Evolutionary conservation across 2,888 invertebrate genomes (phyloP), one percentile per base, ranked within the genome.

Genomic region (Toxonevra muliebris): DNA sequence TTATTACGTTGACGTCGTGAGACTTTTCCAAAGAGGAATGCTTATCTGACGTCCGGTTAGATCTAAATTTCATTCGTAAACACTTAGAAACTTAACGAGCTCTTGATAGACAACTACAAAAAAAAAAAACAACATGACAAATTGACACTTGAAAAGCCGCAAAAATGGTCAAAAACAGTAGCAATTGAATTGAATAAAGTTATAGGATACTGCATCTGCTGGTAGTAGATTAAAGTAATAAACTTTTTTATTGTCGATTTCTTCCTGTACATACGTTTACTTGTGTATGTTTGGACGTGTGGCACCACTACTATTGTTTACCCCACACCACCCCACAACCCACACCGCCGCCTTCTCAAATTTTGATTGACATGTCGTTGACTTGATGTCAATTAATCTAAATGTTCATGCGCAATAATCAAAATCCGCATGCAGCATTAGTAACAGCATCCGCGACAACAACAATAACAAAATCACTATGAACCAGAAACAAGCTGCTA

Each of bases 301-400:
- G 52, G 30, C 52, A 41, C 11, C 30, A 20, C 15, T n/a, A 50
- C 7, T 43, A 43, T 57, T 30, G n/a, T 45, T 43, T 40, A 58
- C 40, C 13, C 42, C 54, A 54, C 20, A 59, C 54, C 13, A 42
- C 54, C 20, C 43, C 66, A 54, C 53, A 42, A 57, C 42, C 65
- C n/a, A 12, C 45, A 40, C 43, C 65, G 69, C 69, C 63, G 60
- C 67, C 70, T 8, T 48, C n/a, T 7, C 48, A 7, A 15, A 15
- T 52, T 72, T 80, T 83, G 83, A 84, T 83, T 83, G 83, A 83
- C 83, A 83, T 78, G 83, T 82, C 82, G 83, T 79, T 84, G 83
- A 84, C 83, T 83, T 80, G 78, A 76, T 77, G 80, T 82, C 81
- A 82, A 82, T 80, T 82, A 82, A 80, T 77, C 79, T 74, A 76